Conservation (phyloP, 2,797 vertebrate genomes). For the Peromyscus nudipes region DNA sequence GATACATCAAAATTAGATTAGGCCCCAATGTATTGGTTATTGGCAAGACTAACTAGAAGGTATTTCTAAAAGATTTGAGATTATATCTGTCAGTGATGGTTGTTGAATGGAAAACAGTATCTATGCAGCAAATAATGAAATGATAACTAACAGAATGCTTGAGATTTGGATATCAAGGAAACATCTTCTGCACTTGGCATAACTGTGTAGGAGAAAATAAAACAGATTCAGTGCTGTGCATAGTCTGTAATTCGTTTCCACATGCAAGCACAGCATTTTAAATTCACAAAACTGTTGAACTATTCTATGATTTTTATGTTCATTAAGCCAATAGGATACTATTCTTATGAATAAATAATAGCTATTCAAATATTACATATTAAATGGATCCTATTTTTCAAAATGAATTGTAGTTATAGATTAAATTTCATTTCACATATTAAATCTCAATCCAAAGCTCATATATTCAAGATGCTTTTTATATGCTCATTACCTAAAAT, state of each 20-base stretch:
- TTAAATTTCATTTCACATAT: conserved; percentile 40
- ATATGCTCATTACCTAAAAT: conserved; percentile 10
- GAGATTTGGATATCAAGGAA: conserved; percentile 1
- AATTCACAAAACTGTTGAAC: conserved; percentile 84
- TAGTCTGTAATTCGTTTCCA: conserved; percentile 83
- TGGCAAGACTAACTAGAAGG: conserved; percentile 19
- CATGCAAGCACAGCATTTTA: conserved; percentile 78
- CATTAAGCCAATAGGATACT: conserved; percentile 80
- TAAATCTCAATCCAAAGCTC: conserved; percentile 49
- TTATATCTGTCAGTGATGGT: conserved; percentile 30
- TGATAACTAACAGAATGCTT: conserved; percentile 27
- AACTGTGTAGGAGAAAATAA: conserved; percentile 3
- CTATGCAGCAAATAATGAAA: neutral
- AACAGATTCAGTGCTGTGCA: conserved; percentile 66
- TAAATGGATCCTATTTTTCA: conserved; percentile 53
- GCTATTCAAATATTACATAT: conserved; percentile 46
- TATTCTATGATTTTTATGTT: conserved; percentile 81
- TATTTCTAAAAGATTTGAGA: conserved; percentile 62
- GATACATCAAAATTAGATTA: conserved; percentile 62
- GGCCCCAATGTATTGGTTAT: neutral
- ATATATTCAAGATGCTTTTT: conserved; percentile 25
- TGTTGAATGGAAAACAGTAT: neutral
- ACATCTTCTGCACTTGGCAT: conserved; percentile 6
- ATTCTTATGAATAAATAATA: conserved; percentile 81
- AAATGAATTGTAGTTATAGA: neutral